Base-by-base conservation (phyloP, 1,140 invertebrate species). In the Neodiprion virginianus region DNA sequence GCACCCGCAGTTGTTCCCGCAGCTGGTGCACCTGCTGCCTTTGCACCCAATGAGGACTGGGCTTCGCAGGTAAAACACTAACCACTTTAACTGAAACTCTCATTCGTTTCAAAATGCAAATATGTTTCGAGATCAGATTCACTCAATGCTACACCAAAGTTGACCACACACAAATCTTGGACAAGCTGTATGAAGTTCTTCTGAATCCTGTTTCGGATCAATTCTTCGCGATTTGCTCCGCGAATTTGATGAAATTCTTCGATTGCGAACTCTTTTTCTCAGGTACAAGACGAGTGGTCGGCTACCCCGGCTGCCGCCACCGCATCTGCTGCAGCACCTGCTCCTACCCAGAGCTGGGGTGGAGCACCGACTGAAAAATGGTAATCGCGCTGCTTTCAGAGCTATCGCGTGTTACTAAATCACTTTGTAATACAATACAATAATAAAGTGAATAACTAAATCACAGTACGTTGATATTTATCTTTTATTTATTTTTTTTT, bases 1-100 rank as follows among this genome's bases (percentile, higher is more conserved):
- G 75, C 83, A 49, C 79, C 82, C 17, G 70, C 82, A 71, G 76
- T 83, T 48, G 77, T 81, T 66, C 11, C 71, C 61, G 17, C 67
- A 53, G 81, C 80, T 5, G 69, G 12, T 12, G 78, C 83, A 48
- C 49, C 86, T 17, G 80, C 72, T 69, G 28, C 82, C 66, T 81
- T 88, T 47, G 74, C 79, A n/a, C 68, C 88, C 14, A 85, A 81
- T 69, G 90, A 90, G 21, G 91, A 92, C 73, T 93, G 92, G 92
- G 86, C 87, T 74, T 84, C 85, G 74, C 81, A 82, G 76, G 82
- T 80, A 71, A 12, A 28, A 17, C 7, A 40, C 28, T 40, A 40
- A 40, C 28, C 0, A 40, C 1, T 5, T 1, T 40, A 40, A 40
- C 28, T 40, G 28, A 40, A 40, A 40, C 5, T 40, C 28, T 40